Base-by-base conservation (phyloP, 2,113 vertebrate species). In the Cichladusa arquata region DNA sequence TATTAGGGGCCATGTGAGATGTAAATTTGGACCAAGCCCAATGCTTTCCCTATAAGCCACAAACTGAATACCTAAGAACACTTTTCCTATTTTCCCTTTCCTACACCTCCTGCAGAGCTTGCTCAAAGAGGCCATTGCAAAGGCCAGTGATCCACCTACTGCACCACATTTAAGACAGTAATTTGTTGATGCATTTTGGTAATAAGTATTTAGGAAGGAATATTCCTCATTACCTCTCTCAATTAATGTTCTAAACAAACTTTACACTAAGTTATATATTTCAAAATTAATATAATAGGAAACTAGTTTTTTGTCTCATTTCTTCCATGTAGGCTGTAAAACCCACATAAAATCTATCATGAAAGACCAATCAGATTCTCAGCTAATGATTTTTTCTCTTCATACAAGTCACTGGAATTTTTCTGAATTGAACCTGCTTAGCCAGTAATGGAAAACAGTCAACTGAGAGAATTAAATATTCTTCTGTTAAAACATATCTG, bases 211-310 rank as follows among this genome's bases (percentile, higher is more conserved):
- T 90, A 72, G 24, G 44, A 26, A 51, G 3, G 12, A 81, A 26
- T 56, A 79, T n/a, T 82, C n/a, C 31, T 61, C 38, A 34, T 38
- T 0, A 0, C 6, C 0, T 1, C 18, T 73, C 81, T 84, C 42
- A 89, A 62, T 77, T 69, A 47, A 54, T 65, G 36, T 54, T 36
- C 23, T 25, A 88, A 88, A 71, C 33, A 28, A 92, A 69, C 16
- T 76, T 82, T 44, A 80, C 14, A 51, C 6, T 45, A 70, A 47
- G 25, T 28, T 82, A 25, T 1, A 8, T 26, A 58, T 74, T 84
- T 84, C 14, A 71, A 73, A 84, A 91, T 66, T 28, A 69, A 69
- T 77, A 13, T 40, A 31, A 47, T 8, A 47, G 4, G 31, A 50
- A 82, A 31, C 7, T 34, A 26, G 36, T 45, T 44, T 44, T 77